Conservation (phyloP, 2,113 vertebrate genomes). For the Ciconia stormi region DNA sequence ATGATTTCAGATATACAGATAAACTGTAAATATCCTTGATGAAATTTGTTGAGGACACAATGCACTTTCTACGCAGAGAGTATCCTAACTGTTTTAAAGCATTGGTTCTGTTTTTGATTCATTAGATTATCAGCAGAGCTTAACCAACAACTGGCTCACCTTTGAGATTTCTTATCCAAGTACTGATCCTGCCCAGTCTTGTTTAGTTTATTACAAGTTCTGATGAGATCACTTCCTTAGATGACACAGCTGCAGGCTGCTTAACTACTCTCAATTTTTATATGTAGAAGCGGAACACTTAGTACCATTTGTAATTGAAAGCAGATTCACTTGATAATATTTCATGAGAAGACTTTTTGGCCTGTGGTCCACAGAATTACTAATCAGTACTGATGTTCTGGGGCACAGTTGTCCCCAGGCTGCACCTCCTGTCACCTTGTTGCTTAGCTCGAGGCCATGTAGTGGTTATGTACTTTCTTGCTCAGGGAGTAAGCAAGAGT, state of each 20-base stretch:
- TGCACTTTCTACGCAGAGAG: not conserved
- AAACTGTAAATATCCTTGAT: not conserved
- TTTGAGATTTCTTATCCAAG: not conserved
- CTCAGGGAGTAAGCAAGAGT: not conserved
- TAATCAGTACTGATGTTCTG: not conserved
- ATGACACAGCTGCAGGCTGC: not conserved
- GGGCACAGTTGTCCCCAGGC: not conserved
- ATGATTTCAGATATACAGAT: not conserved
- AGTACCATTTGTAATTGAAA: not conserved
- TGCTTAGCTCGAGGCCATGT: not conserved
- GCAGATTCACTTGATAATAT: not conserved
- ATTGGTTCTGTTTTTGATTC: fast-evolving
- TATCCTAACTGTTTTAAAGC: not conserved
- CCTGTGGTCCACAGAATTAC: not conserved
- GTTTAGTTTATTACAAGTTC: not conserved
- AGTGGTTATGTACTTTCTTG: not conserved
- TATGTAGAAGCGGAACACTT: not conserved
- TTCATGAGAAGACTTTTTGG: not conserved
- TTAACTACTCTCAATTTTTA: not conserved
- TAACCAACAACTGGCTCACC: not conserved
- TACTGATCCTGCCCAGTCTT: not conserved
- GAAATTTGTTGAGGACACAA: not conserved
- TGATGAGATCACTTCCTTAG: not conserved
- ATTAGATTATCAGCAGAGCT: not conserved
- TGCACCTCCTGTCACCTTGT: not conserved